These are phyloP conservation scores for Halcyon smyrnensis DNA, from an alignment of 2,797 vertebrate species.

Conservation along the genomic window DNA sequence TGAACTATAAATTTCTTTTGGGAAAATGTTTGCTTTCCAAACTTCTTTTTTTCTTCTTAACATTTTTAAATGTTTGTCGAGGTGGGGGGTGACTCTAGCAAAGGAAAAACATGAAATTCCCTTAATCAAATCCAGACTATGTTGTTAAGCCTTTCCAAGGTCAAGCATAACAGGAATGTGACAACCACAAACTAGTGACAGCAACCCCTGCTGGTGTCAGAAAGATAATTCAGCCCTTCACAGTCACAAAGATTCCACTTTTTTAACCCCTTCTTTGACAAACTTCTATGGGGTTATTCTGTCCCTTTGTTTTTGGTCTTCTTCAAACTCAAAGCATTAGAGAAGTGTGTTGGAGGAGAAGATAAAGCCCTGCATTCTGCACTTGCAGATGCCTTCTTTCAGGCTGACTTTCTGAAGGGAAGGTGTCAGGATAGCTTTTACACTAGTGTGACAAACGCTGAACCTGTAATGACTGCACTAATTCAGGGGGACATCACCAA, in stretches of 20 bases:
- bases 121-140: conserved; percentile 81
- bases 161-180: conserved; percentile 76
- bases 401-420: not conserved
- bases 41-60: conserved; percentile 57
- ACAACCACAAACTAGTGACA: conserved; percentile 72
- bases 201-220: conserved; percentile 74
- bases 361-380: not conserved
- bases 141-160: conserved; percentile 75
- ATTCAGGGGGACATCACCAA: not conserved
- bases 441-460: not conserved
- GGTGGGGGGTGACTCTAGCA: conserved; percentile 79
- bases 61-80: conserved; percentile 79
- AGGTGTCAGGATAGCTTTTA: not conserved
- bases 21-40: conserved; percentile 80
- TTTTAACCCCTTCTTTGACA: conserved; percentile 41
- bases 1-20: conserved; percentile 83
- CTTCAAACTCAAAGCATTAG: not conserved
- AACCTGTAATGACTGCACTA: not conserved
- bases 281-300: not conserved
- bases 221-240: conserved; percentile 60
- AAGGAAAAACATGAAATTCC: conserved; percentile 77
- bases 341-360: not conserved
- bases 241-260: not conserved
- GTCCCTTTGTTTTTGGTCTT: not conserved
- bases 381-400: not conserved